Evolutionary conservation across 92 coral and sea anemone species (phyloP).

Genomic region (Parazoanthus atlanticus): DNA sequence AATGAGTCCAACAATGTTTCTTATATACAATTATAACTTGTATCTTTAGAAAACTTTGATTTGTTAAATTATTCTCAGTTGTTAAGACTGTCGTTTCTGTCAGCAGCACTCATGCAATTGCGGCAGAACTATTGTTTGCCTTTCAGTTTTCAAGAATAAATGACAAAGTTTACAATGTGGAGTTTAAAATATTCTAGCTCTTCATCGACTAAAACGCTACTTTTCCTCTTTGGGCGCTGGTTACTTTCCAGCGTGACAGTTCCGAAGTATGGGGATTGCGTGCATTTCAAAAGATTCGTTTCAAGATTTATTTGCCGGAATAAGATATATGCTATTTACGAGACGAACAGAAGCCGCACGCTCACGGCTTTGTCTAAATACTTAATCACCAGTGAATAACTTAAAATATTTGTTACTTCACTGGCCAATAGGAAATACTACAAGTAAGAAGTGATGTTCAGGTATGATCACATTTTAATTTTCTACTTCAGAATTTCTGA

Average conservation of each 20-base stretch:
- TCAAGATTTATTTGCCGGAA: not conserved
- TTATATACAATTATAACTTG: not conserved
- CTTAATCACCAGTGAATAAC: slow-evolving; percentile 6
- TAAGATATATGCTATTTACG: not conserved
- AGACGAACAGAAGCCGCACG: not conserved
- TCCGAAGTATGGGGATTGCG: not conserved
- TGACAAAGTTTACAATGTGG: not conserved
- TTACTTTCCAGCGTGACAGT: not conserved
- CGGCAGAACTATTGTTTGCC: not conserved
- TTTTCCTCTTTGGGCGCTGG: not conserved
- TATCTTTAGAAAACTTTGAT: not conserved
- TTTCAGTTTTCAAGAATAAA: not conserved
- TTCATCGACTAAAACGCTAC: not conserved
- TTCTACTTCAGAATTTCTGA: not conserved
- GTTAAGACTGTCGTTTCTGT: not conserved
- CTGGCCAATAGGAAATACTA: not conserved
- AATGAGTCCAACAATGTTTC: not conserved
- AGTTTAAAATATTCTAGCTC: not conserved
- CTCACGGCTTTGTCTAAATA: not conserved
- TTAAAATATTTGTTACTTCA: slow-evolving; percentile 2
- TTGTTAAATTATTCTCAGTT: not conserved
- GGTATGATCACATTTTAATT: not conserved
- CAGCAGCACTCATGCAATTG: not conserved
- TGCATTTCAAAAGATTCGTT: slow-evolving; percentile 19
- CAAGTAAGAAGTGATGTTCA: not conserved